Conservation (phyloP, 2,888 invertebrate species). For the Dolomedes plantarius region DNA sequence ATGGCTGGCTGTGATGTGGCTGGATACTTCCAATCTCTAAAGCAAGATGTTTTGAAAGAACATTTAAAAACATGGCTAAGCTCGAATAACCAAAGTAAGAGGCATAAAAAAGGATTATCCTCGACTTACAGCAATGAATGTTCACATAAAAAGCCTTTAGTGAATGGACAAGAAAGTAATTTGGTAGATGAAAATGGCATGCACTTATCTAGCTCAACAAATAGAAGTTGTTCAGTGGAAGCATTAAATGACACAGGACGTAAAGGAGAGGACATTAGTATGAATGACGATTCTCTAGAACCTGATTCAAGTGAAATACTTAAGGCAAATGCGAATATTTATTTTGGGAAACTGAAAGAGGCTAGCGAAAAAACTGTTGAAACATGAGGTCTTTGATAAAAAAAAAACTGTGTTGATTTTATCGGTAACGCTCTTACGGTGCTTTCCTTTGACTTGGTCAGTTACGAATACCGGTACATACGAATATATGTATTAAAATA, state of each 20-base stretch:
- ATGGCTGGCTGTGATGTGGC: constrained; percentile 60
- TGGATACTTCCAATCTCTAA: constrained; percentile 59
- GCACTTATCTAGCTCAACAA: background rate
- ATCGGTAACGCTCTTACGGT: background rate
- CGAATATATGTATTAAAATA: background rate
- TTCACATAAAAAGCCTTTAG: constrained; percentile 46
- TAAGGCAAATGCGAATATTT: background rate
- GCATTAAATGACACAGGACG: background rate
- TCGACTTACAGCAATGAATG: constrained; percentile 40
- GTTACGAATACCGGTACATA: background rate
- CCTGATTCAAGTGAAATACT: background rate
- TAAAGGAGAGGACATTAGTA: background rate
- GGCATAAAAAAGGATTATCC: constrained; percentile 38
- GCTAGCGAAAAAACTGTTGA: background rate
- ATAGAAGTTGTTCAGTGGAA: background rate
- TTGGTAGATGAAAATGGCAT: background rate
- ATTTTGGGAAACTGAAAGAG: background rate
- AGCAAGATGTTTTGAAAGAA: constrained; percentile 60
- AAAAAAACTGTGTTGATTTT: background rate
- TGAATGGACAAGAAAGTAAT: constrained; percentile 26
- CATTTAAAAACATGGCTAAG: constrained; percentile 54
- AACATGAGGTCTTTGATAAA: background rate
- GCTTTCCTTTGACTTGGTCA: background rate
- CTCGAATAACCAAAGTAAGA: constrained; percentile 33
- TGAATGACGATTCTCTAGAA: background rate